A percentile compares a stretch with the other conserved stretches of the same genome.
Conservation (phyloP, 2,888 invertebrate genomes). For the Acanthosepion lycidas region DNA sequence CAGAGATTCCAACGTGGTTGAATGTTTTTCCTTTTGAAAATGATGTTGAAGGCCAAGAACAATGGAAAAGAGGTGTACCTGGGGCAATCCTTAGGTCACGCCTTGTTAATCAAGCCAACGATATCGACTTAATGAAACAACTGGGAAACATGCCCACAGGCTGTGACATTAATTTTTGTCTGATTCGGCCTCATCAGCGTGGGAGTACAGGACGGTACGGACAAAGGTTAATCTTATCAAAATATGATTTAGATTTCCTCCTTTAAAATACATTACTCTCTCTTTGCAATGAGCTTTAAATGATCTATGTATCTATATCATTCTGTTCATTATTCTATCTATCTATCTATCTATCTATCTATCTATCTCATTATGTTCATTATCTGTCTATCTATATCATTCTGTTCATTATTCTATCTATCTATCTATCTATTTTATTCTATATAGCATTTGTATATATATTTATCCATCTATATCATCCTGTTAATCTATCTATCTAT, state of each 20-base stretch:
- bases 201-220: neutral
- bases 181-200: neutral
- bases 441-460: too few species aligned
- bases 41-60: too few species aligned
- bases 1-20: too few species aligned
- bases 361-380: too few species aligned
- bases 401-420: too few species aligned
- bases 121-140: conserved; percentile 10
- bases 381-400: too few species aligned
- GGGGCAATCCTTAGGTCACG: conserved; percentile 36
- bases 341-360: too few species aligned
- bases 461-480: too few species aligned
- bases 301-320: neutral
- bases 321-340: too few species aligned
- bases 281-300: neutral
- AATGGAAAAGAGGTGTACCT: neutral
- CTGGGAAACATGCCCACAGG: neutral
- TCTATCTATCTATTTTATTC: too few species aligned
- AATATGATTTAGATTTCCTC: neutral
- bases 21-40: too few species aligned
- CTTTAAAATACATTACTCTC: neutral
- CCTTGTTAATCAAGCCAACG: conserved; percentile 25
- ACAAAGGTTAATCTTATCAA: neutral
- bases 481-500: too few species aligned
- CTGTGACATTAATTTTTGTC: neutral